Evolutionary conservation across 2,888 invertebrate species (phyloP).

Genomic region (Drosophila robusta): DNA sequence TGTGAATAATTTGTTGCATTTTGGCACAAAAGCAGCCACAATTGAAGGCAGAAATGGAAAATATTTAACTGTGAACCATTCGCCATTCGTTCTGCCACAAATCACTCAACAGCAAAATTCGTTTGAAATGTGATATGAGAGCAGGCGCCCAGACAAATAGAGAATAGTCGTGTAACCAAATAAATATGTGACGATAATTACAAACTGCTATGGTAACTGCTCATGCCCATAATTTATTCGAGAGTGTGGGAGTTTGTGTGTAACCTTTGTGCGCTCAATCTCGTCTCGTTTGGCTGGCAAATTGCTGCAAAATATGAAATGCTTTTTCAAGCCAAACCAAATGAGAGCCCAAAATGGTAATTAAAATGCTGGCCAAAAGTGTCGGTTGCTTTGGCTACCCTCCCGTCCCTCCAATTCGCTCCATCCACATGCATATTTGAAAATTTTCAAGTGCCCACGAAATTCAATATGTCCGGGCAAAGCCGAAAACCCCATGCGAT

Average conservation of each 20-base stretch:
- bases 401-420: not conserved
- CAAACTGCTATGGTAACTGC: conserved; percentile 48
- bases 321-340: conserved; percentile 32
- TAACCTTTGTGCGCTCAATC: conserved; percentile 52
- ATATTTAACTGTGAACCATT: conserved; percentile 1
- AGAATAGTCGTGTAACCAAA: conserved; percentile 33
- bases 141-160: conserved; percentile 17
- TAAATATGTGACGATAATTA: conserved; percentile 55
- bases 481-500: conserved; percentile 34
- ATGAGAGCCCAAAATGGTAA: conserved; percentile 57
- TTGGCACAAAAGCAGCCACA: conserved; percentile 10
- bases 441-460: conserved; percentile 54
- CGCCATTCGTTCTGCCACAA: conserved; percentile 21
- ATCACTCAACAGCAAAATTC: conserved; percentile 33
- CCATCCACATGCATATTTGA: conserved; percentile 24
- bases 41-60: conserved; percentile 6
- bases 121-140: conserved; percentile 35
- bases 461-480: conserved; percentile 36
- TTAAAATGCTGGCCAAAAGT: conserved; percentile 71
- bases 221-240: conserved; percentile 33
- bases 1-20: conserved; percentile 19
- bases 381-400: conserved; percentile 42
- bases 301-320: conserved; percentile 69
- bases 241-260: not conserved
- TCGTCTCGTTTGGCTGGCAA: conserved; percentile 51